Evolutionary conservation across 2,113 vertebrate species (phyloP), one percentile per base, ranked within the genome.

Genomic region (Cephalopterus ornatus): DNA sequence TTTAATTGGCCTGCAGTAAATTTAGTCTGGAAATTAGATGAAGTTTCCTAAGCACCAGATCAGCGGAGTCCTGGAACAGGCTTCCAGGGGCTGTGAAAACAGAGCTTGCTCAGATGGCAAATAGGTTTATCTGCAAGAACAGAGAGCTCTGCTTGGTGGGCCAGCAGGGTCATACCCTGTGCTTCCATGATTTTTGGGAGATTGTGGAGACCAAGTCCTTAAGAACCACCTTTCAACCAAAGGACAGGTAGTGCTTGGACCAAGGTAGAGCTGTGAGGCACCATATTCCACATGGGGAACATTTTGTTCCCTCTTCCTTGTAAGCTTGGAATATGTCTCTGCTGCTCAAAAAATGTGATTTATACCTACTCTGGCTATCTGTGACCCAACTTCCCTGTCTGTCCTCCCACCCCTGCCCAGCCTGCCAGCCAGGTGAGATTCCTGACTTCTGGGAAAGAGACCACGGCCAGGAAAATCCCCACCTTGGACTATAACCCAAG

Each of bases 11-110:
- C 63, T 58, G 49, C 41, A 90, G 55, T 88, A 95, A 93, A 96
- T 93, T 93, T 88, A 94, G 91, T 66, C 94, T 96, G 95, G 92
- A 96, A 96, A 94, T 90, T 80, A 94, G 55, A 89, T 80, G 79
- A 68, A 62, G 42, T 77, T 96, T 97, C 89, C 68, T 74, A 81
- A 89, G 78, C 59, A 94, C 37, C 81, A 47, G 63, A 93, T 94
- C 85, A 93, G 55, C 46, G 50, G 74, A 73, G 55, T 80, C 37
- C 59, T 88, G 65, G 92, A 91, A 67, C 42, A 86, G 50, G 55
- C 55, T 86, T 80, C 75, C n/a, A 90, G 72, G 71, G 80, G 11
- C 85, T 96, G 53, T 92, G 90, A 92, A 96, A 95, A 79, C 41
- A 73, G 53, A 68, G 18, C 39, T 93, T 63, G 56, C 33, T 85